A percentile compares a stretch with the other conserved stretches of the same genome.
Evolutionary conservation across 1,140 invertebrate species (phyloP).

Genomic region (Leptinotarsa lineolata): DNA sequence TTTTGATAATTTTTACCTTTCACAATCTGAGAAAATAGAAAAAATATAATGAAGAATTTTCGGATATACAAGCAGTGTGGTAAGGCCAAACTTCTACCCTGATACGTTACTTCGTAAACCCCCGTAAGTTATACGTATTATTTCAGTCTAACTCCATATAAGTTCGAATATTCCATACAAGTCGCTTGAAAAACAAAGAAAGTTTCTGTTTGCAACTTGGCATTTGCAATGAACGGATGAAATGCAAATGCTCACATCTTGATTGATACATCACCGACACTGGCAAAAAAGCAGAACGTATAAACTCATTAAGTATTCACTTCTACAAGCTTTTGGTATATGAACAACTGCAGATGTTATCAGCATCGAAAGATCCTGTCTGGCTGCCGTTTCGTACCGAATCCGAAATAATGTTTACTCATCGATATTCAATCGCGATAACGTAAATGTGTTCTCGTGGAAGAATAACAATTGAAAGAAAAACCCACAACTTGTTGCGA

Average conservation of each 20-base stretch:
- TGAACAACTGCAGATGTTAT: slow-evolving; percentile 5
- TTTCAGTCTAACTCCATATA: no score
- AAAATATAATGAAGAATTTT: no score
- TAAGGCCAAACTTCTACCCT: no score
- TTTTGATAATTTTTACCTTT: no score
- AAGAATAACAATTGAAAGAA: slow-evolving; percentile 2
- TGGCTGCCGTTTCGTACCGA: neutral
- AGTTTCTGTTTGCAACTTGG: neutral
- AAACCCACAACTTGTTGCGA: neutral
- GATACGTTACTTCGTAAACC: no score
- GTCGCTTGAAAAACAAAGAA: neutral
- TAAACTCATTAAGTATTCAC: neutral
- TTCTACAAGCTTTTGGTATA: neutral
- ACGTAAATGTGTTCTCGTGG: neutral
- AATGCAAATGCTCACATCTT: neutral
- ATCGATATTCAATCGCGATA: slow-evolving; percentile 3
- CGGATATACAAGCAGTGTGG: no score
- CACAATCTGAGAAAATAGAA: no score
- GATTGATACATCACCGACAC: slow-evolving; percentile 3
- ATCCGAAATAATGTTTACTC: slow-evolving; percentile 8
- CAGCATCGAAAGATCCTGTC: slow-evolving; percentile 2
- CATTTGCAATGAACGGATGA: neutral
- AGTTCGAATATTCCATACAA: neutral
- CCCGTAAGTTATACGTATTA: no score
- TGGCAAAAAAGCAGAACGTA: neutral